Evolutionary conservation across 2,113 vertebrate genomes (phyloP), one percentile per base, ranked within the genome.

Genomic region (Tichodroma muraria): DNA sequence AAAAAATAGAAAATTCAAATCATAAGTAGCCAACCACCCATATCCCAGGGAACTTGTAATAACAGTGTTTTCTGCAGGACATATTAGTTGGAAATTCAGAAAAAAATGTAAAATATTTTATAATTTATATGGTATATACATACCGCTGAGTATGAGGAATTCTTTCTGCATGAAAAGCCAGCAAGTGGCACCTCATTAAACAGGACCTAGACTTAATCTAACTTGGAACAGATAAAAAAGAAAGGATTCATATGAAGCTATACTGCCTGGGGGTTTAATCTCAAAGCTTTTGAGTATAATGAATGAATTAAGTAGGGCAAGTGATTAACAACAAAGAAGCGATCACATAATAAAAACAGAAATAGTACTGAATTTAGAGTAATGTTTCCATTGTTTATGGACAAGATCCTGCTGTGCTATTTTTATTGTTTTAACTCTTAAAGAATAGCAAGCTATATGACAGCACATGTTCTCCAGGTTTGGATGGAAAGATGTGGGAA

Each of bases 121-220:
- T 97, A 98, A 98, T 98, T 97, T 97, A 98, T 98, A 96, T 98
- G 95, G 73, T 96, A 95, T 97, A 97, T 96, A 96, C 91, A 95
- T 98, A 98, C 95, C 91, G 93, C 96, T 96, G 97, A 97, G 97
- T 96, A 97, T 89, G 93, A 97, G 88, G 94, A 97, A 97, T 97
- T 96, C 85, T 97, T 97, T 96, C 96, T 97, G 97, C 94, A 96
- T 97, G 96, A 97, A 98, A 98, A 97, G 95, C 85, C 97, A 97
- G 97, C 97, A 97, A 98, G 97, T 97, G 96, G 95, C 93, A 98
- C 96, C 97, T 98, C 98, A 98, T 98, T 98, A 98, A 98, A 98
- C 90, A 98, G 94, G 96, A 97, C 96, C 97, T 97, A 97, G 91
- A 97, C 97, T 97, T 98, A 97, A 98, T 98, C 97, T 98, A 97